Evolutionary conservation across 2,888 invertebrate genomes (phyloP).

Genomic region (Zonitis immaculata): DNA sequence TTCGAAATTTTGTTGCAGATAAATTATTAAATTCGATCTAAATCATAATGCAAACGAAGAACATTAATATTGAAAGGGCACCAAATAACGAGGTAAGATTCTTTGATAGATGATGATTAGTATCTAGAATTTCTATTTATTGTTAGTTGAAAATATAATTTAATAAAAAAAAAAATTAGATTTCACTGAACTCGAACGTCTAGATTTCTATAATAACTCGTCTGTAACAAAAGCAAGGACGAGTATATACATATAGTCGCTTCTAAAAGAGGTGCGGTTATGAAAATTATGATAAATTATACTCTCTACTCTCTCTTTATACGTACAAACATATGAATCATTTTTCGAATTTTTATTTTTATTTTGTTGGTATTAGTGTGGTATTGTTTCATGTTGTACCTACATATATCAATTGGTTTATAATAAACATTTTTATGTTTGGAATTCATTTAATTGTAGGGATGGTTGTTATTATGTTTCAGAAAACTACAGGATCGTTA

Average conservation of each 20-base stretch:
- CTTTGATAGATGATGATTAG: background rate
- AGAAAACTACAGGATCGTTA: constrained; percentile 29
- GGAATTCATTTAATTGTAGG: constrained; percentile 4
- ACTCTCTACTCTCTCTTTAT: background rate
- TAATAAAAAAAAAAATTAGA: background rate
- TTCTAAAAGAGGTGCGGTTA: background rate
- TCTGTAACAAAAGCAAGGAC: background rate
- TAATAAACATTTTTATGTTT: background rate
- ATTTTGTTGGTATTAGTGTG: no score
- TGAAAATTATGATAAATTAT: background rate
- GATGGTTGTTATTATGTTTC: constrained; percentile 23
- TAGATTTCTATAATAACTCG: background rate
- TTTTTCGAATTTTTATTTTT: no score
- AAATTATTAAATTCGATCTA: constrained; percentile 3
- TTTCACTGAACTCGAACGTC: background rate
- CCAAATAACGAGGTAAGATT: constrained; percentile 32
- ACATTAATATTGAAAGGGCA: constrained; percentile 56
- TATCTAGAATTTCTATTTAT: no score
- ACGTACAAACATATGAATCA: background rate
- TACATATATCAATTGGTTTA: background rate
- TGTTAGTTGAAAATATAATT: background rate
- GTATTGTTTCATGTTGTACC: background rate
- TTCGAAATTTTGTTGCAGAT: constrained; percentile 11
- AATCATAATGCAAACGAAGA: constrained; percentile 59
- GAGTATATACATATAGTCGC: background rate